Evolutionary conservation across 2,888 invertebrate genomes (phyloP).

Genomic region (Nomada ferruginata): DNA sequence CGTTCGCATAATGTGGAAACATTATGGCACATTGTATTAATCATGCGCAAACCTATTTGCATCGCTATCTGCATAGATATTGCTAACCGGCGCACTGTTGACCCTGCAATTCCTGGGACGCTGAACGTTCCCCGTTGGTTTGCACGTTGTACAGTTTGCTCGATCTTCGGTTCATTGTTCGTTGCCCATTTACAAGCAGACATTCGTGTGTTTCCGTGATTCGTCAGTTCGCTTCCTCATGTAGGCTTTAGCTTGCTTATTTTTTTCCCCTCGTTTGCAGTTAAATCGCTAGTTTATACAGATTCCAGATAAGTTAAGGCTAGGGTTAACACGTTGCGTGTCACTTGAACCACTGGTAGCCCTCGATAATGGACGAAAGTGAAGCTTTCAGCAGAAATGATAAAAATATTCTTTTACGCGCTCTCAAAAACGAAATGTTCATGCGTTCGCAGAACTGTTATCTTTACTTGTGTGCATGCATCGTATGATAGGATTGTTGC

Average conservation of each 20-base stretch:
- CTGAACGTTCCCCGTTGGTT: slow-evolving; percentile 20
- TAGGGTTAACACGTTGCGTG: too few relatives aligned
- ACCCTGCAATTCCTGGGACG: slow-evolving; percentile 51
- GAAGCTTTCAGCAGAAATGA: too few relatives aligned
- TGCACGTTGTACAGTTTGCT: neutral
- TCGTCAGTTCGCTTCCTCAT: neutral
- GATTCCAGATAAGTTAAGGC: too few relatives aligned
- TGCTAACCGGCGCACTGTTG: slow-evolving; percentile 46
- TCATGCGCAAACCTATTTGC: slow-evolving; percentile 70
- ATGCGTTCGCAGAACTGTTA: too few relatives aligned
- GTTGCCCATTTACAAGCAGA: neutral
- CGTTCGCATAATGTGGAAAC: slow-evolving; percentile 72
- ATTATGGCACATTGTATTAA: slow-evolving; percentile 71
- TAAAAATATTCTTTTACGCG: too few relatives aligned
- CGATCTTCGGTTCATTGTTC: neutral
- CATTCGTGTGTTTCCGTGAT: neutral
- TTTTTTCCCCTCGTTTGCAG: neutral
- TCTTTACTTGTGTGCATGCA: too few relatives aligned
- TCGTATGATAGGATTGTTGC: too few relatives aligned
- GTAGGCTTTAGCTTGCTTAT: neutral
- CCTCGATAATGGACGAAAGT: too few relatives aligned
- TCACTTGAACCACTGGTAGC: too few relatives aligned
- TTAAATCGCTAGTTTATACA: too few relatives aligned
- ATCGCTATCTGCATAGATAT: slow-evolving; percentile 72
- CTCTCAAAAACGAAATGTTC: too few relatives aligned